These are phyloP conservation scores for Diabrotica virgifera DNA, from an alignment of 1,140 invertebrate genomes.

Conservation along the genomic window DNA sequence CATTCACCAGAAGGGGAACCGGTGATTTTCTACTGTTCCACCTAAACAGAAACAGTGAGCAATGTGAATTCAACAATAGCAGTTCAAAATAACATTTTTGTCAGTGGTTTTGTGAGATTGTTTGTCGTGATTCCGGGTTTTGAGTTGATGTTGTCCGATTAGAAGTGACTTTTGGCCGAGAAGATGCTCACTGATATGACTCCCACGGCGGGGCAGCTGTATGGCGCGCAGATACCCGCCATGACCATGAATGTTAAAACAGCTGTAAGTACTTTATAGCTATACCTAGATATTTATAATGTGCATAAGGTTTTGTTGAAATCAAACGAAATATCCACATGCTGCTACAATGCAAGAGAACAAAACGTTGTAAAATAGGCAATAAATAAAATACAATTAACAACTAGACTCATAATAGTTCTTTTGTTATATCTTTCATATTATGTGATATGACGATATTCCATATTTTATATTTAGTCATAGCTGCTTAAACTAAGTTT, in stretches of 20 bases:
- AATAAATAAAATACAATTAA: neutral
- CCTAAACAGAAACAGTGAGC: conserved; percentile 47
- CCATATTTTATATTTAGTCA: too few relatives aligned
- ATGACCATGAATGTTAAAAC: conserved; percentile 57
- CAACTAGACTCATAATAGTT: too few relatives aligned
- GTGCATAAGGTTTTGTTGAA: too few relatives aligned
- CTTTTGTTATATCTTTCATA: too few relatives aligned
- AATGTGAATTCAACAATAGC: conserved; percentile 48
- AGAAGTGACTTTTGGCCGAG: conserved; percentile 17
- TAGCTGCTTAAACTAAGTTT: too few relatives aligned
- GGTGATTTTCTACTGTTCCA: conserved; percentile 45
- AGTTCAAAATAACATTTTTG: conserved; percentile 33
- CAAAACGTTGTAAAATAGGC: neutral
- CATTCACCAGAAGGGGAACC: conserved; percentile 43
- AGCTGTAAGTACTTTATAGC: conserved; percentile 42
- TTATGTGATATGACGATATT: too few relatives aligned
- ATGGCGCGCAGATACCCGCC: conserved; percentile 55
- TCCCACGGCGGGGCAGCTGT: conserved; percentile 55
- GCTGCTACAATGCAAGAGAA: neutral
- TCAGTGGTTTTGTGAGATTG: conserved; percentile 30
- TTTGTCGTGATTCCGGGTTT: conserved; percentile 26
- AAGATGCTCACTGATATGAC: conserved; percentile 57
- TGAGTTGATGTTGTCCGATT: conserved; percentile 16
- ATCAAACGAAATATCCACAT: neutral
- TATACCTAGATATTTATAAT: too few relatives aligned